Evolutionary conservation across 1,140 invertebrate genomes (phyloP).

Genomic region (Nautilus pompilius): DNA sequence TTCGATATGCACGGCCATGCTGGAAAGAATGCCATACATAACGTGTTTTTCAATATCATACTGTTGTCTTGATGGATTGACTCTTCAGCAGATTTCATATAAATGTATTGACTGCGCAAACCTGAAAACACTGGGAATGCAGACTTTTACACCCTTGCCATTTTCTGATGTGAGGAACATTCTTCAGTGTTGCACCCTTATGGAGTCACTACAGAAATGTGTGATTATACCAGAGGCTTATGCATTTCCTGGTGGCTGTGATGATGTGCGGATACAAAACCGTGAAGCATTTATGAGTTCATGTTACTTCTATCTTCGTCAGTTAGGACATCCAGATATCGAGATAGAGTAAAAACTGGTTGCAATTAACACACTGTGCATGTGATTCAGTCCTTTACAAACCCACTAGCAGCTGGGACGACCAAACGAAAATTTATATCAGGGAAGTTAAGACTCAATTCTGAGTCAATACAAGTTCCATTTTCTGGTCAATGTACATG

Average conservation of each 20-base stretch:
- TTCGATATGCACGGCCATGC: constrained; percentile 12
- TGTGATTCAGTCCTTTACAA: too few species aligned
- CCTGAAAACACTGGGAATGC: constrained; percentile 34
- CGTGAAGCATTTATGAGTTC: constrained; percentile 14
- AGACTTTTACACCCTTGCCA: constrained; percentile 38
- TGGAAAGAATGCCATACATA: constrained; percentile 26
- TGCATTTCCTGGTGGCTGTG: constrained; percentile 43
- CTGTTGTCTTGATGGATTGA: constrained; percentile 27
- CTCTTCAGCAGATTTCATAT: constrained; percentile 18
- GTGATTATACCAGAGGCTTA: constrained; percentile 39
- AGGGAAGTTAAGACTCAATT: too few species aligned
- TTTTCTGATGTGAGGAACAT: constrained; percentile 26
- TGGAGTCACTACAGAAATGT: constrained; percentile 38
- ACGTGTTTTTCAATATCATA: constrained; percentile 43
- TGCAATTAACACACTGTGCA: too few species aligned
- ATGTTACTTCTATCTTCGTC: constrained; percentile 20
- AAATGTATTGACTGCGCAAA: constrained; percentile 19
- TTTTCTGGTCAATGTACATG: too few species aligned
- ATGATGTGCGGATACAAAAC: constrained; percentile 26
- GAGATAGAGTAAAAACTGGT: constrained; percentile 28
- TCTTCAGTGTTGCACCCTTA: constrained; percentile 26
- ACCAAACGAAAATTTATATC: too few species aligned
- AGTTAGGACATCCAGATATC: constrained; percentile 25
- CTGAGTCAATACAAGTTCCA: too few species aligned
- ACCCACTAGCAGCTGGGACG: too few species aligned